Conservation (phyloP, 2,888 invertebrate species). For the Agrotis exclamationis region DNA sequence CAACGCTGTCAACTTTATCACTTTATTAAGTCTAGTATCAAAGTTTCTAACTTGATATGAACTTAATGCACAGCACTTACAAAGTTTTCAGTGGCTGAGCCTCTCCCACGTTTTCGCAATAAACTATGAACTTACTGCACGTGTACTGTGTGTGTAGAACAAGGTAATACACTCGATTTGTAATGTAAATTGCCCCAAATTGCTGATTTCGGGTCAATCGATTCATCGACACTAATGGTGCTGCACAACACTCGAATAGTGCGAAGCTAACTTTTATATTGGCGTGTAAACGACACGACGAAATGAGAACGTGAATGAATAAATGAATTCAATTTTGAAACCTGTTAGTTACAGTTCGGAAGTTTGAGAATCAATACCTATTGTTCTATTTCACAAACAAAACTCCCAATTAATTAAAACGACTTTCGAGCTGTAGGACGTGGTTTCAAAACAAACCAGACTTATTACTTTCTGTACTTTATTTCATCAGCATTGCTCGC, state of each 20-base stretch:
- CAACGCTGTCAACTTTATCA: conserved; percentile 55
- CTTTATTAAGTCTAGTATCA: conserved; percentile 48
- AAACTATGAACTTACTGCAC: conserved; percentile 37
- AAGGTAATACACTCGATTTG: conserved; percentile 8
- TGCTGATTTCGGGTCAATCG: conserved; percentile 47
- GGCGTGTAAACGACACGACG: conserved; percentile 27
- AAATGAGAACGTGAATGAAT: conserved; percentile 36
- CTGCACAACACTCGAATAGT: conserved; percentile 31
- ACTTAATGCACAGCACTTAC: conserved; percentile 50
- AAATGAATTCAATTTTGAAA: conserved; percentile 43
- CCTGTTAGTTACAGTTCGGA: conserved; percentile 14
- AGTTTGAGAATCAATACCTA: neutral
- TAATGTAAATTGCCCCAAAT: conserved; percentile 49
- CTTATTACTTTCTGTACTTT: too few species aligned
- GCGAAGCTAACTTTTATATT: conserved; percentile 38
- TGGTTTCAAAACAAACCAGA: too few species aligned
- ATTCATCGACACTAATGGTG: conserved; percentile 49
- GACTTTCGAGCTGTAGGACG: too few species aligned
- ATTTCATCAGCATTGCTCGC: too few species aligned
- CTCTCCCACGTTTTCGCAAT: conserved; percentile 33
- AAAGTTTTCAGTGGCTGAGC: conserved; percentile 39
- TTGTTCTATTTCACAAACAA: neutral
- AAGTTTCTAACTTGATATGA: conserved; percentile 48
- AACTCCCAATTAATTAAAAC: neutral
- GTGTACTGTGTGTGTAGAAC: conserved; percentile 13